phyloP scores from a whole-genome alignment of 2,113 vertebrate genomes.

The Arvicanthis niloticus region DNA sequence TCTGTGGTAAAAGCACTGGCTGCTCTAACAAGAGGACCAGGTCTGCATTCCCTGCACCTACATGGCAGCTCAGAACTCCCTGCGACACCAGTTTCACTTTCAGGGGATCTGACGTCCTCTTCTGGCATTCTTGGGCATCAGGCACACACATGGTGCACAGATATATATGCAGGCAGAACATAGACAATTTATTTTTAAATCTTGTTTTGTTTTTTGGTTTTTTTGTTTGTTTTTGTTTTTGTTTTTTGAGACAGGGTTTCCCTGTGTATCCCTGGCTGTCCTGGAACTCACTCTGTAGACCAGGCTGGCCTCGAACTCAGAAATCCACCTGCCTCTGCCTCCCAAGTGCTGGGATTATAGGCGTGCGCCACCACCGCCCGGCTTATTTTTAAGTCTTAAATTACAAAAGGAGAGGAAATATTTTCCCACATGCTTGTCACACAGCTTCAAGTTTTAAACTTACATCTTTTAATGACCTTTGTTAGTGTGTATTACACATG shows the following conservation, averaged over 20 bases:
- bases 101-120: background rate
- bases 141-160: background rate
- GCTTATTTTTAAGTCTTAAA: background rate
- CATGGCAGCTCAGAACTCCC: background rate
- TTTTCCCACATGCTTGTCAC: background rate
- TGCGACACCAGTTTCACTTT: background rate
- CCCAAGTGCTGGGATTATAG: too few relatives aligned
- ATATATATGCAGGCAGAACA: background rate
- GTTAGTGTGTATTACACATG: background rate
- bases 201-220: too few relatives aligned
- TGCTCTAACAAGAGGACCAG: too few relatives aligned
- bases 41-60: background rate
- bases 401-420: conserved; percentile 27
- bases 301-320: too few relatives aligned
- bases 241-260: too few relatives aligned
- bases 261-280: too few relatives aligned
- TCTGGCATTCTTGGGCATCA: background rate
- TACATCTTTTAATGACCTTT: background rate
- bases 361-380: too few relatives aligned
- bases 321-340: too few relatives aligned
- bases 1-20: background rate
- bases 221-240: too few relatives aligned
- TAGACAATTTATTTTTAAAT: background rate
- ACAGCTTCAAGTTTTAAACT: background rate
- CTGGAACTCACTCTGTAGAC: too few relatives aligned